These are phyloP conservation scores for Poeciliopsis infans DNA, from an alignment of 2,797 vertebrate genomes.

Conservation along the genomic window DNA sequence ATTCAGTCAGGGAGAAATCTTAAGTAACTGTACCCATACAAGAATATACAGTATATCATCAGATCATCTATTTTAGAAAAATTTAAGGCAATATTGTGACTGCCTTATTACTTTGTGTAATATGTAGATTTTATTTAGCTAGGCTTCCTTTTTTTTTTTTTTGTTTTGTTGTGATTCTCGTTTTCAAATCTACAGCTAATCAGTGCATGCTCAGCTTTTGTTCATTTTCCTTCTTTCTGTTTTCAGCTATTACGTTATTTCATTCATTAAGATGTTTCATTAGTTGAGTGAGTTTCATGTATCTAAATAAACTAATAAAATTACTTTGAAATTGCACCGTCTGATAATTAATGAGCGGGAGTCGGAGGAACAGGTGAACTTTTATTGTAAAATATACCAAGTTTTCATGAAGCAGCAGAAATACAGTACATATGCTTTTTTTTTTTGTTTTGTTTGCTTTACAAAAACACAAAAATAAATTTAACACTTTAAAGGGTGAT, in stretches of 20 bases:
- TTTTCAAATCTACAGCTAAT: slow-evolving; percentile 54
- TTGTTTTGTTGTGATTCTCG: slow-evolving; percentile 52
- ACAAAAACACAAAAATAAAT: slow-evolving; percentile 99
- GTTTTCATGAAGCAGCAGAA: slow-evolving; percentile 95
- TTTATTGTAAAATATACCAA: slow-evolving; percentile 88
- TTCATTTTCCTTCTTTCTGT: slow-evolving; percentile 54
- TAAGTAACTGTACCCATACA: slow-evolving; percentile 61
- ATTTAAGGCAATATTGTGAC: slow-evolving; percentile 72
- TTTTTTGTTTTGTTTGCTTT: slow-evolving; percentile 65
- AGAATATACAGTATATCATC: slow-evolving; percentile 73
- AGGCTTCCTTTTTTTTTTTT: slow-evolving; percentile 57
- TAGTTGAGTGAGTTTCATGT: slow-evolving; percentile 72
- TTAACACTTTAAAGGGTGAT: slow-evolving; percentile 95
- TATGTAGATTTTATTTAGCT: slow-evolving; percentile 57
- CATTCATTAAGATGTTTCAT: slow-evolving; percentile 53
- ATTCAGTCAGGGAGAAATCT: slow-evolving; percentile 73
- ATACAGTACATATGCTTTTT: slow-evolving; percentile 80
- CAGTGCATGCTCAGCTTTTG: slow-evolving; percentile 73
- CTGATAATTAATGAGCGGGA: slow-evolving; percentile 9
- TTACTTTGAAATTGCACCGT: slow-evolving; percentile 61
- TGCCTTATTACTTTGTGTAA: slow-evolving; percentile 66
- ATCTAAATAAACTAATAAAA: slow-evolving; percentile 74
- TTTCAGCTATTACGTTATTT: slow-evolving; percentile 73
- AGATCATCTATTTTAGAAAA: slow-evolving; percentile 83
- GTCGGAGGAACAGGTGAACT: slow-evolving; percentile 70